Conservation (phyloP, 35 echinoderm and acorn worm species). For the Heliocidaris tuberculata region DNA sequence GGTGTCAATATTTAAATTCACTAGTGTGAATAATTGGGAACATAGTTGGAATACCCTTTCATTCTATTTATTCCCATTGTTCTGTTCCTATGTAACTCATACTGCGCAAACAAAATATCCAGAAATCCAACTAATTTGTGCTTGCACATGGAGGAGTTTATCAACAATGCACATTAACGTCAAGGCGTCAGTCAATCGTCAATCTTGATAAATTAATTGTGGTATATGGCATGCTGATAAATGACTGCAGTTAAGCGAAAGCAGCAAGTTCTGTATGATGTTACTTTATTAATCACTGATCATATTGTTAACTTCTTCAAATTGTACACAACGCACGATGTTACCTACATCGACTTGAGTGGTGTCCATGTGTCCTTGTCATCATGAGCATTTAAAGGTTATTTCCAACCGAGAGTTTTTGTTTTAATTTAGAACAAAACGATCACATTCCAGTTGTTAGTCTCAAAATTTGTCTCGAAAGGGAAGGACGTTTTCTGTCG, state of each 20-base stretch:
- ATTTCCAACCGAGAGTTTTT: no score
- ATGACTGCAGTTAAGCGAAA: background rate
- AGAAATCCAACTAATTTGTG: background rate
- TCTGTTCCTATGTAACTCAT: background rate
- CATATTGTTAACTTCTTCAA: background rate
- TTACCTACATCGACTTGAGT: no score
- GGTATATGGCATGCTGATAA: background rate
- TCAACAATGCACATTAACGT: background rate
- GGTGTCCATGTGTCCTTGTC: no score
- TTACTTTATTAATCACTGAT: background rate
- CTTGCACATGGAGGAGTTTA: background rate
- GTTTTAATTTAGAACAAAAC: no score
- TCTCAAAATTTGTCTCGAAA: background rate
- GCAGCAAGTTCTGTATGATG: background rate
- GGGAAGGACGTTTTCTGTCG: background rate
- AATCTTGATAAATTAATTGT: background rate
- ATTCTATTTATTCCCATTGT: background rate
- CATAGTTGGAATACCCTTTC: background rate
- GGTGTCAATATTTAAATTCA: conserved; percentile 4
- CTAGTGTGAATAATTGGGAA: background rate
- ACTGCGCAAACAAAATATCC: background rate
- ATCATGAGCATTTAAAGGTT: no score
- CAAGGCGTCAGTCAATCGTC: background rate
- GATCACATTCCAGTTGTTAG: background rate
- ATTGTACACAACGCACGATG: no score